Evolutionary conservation across 1,140 invertebrate genomes (phyloP).

Genomic region (Chymomyza costata): DNA sequence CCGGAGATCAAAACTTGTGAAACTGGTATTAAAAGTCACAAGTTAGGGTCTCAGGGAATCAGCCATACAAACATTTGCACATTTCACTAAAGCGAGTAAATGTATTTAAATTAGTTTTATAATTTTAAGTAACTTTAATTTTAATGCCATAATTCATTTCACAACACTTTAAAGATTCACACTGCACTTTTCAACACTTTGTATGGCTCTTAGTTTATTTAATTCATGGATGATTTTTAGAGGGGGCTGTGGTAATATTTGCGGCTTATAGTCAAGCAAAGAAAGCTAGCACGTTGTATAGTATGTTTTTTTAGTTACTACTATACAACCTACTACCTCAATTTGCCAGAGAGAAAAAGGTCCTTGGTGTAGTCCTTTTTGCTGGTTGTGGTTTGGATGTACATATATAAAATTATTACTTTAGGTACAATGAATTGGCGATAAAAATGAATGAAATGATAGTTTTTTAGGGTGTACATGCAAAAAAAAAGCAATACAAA

Average conservation of each 20-base stretch:
- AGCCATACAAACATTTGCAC: slow-evolving; percentile 75
- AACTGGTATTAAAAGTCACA: slow-evolving; percentile 76
- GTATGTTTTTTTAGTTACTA: slow-evolving; percentile 63
- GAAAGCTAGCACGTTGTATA: slow-evolving; percentile 76
- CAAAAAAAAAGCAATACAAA: too few relatives aligned
- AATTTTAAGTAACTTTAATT: slow-evolving; percentile 5
- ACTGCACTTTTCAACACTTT: slow-evolving; percentile 3
- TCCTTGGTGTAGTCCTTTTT: slow-evolving; percentile 67
- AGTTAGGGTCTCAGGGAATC: slow-evolving; percentile 76
- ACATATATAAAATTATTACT: too few relatives aligned
- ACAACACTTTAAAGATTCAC: slow-evolving; percentile 10
- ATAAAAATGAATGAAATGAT: too few relatives aligned
- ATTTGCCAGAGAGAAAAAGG: slow-evolving; percentile 75
- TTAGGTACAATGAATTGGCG: too few relatives aligned
- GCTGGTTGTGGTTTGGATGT: slow-evolving; percentile 26
- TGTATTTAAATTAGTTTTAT: slow-evolving; percentile 13
- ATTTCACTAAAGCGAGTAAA: slow-evolving; percentile 66
- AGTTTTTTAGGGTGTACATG: too few relatives aligned
- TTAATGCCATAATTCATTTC: too few relatives aligned
- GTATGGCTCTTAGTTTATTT: slow-evolving; percentile 29
- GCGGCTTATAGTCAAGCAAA: slow-evolving; percentile 74
- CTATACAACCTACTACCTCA: slow-evolving; percentile 76
- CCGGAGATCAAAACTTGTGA: slow-evolving; percentile 76
- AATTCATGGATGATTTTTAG: background rate
- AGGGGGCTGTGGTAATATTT: slow-evolving; percentile 21